Percentiles rank a stretch among this genome's conserved stretches.
phyloP scores from a whole-genome alignment of 2,797 vertebrate genomes.

The Cossypha polioptera region DNA sequence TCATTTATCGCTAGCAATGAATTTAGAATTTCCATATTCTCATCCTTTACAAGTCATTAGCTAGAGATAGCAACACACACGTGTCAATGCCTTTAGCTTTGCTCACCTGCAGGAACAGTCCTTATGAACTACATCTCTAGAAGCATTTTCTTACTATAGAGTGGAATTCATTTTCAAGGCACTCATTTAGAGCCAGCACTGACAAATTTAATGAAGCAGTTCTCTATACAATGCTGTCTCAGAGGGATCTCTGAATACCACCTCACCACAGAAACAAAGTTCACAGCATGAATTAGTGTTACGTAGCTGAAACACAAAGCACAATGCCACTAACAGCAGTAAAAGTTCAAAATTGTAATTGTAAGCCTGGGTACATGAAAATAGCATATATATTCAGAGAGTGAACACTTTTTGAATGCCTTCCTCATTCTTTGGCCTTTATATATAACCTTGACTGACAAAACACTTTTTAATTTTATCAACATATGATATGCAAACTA shows the following conservation, averaged over 20 bases:
- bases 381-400: neutral
- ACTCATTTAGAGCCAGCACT: neutral
- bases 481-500: neutral
- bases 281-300: neutral
- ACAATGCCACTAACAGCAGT: neutral
- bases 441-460: neutral
- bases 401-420: neutral
- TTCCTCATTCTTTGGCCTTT: neutral
- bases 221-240: neutral
- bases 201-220: slow-evolving; percentile 6
- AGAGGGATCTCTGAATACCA: neutral
- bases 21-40: neutral
- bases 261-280: neutral
- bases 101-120: neutral
- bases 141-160: neutral
- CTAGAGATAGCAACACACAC: neutral
- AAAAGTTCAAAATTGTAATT: neutral
- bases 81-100: neutral
- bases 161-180: neutral
- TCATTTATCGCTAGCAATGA: neutral
- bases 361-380: neutral
- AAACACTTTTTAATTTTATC: neutral
- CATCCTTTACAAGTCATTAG: neutral
- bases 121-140: neutral
- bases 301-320: neutral